Percentiles rank a stretch among this genome's conserved stretches.
These are phyloP conservation scores for Bettongia penicillata DNA, from an alignment of 2,113 vertebrate species.

Conservation along the genomic window DNA sequence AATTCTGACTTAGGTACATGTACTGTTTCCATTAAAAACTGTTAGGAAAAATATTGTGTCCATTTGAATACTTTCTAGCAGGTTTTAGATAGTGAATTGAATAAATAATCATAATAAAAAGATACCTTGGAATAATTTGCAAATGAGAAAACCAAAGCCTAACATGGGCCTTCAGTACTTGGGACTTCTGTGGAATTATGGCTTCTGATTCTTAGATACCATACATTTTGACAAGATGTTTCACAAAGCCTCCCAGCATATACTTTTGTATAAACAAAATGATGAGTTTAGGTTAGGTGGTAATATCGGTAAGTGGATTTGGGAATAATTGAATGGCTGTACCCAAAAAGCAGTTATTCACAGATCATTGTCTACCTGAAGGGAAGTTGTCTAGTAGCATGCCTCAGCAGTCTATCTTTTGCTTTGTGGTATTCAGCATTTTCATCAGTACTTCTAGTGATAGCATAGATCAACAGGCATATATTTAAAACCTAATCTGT, in stretches of 20 bases:
- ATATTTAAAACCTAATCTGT: background rate
- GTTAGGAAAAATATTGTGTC: background rate
- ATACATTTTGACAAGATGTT: background rate
- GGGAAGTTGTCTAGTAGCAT: background rate
- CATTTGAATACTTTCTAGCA: background rate
- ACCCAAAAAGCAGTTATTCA: background rate
- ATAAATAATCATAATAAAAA: background rate
- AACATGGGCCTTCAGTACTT: background rate
- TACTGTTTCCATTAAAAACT: background rate
- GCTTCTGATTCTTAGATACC: background rate
- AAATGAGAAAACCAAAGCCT: background rate
- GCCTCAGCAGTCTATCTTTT: background rate
- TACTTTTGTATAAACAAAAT: background rate
- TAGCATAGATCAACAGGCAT: background rate
- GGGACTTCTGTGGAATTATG: background rate
- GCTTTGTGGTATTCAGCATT: background rate
- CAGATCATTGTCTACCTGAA: background rate
- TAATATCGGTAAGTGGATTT: no score
- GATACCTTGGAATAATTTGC: background rate
- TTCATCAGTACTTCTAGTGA: background rate
- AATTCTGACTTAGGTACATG: background rate
- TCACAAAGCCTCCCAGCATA: background rate
- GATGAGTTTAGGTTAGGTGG: background rate
- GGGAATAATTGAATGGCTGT: background rate
- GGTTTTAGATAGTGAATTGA: background rate